These are phyloP conservation scores for Andricus quercusramuli DNA, from an alignment of 2,888 invertebrate genomes.

Conservation along the genomic window DNA sequence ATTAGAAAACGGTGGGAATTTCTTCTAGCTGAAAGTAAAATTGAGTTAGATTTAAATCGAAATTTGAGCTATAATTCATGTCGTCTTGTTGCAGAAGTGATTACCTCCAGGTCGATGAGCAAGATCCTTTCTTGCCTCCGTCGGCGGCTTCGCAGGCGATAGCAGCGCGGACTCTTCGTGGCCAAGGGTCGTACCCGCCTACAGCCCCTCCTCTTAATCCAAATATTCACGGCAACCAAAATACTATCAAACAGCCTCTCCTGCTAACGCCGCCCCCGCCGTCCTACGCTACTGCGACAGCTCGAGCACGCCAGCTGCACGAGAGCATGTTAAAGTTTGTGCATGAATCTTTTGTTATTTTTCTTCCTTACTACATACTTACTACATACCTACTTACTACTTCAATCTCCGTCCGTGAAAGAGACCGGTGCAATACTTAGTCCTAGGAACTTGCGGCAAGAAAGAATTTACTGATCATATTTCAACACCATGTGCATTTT, in stretches of 20 bases:
- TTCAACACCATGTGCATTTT: conserved; percentile 6
- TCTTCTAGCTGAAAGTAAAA: background rate
- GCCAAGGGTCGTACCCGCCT: conserved; percentile 87
- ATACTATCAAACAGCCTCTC: conserved; percentile 80
- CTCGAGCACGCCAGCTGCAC: conserved; percentile 79
- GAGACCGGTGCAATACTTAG: conserved; percentile 6
- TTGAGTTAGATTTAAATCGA: background rate
- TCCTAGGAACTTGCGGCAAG: background rate
- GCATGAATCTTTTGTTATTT: conserved; percentile 76
- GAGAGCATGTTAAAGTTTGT: conserved; percentile 80
- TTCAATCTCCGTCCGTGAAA: conserved; percentile 45
- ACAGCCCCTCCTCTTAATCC: conserved; percentile 81
- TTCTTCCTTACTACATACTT: conserved; percentile 50
- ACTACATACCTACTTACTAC: too few relatives aligned
- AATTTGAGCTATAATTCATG: conserved; percentile 52
- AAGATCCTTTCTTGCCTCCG: conserved; percentile 88
- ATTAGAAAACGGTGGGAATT: conserved; percentile 90
- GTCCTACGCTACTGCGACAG: conserved; percentile 82
- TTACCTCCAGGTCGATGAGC: conserved; percentile 91
- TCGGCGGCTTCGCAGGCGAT: conserved; percentile 82
- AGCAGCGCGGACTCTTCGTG: conserved; percentile 83
- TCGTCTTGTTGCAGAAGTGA: conserved; percentile 82
- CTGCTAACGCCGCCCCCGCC: conserved; percentile 81
- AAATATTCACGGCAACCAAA: conserved; percentile 81
- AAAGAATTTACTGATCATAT: conserved; percentile 4